These are phyloP conservation scores for Etheostoma spectabile DNA, from an alignment of 2,113 vertebrate species.

Conservation along the genomic window DNA sequence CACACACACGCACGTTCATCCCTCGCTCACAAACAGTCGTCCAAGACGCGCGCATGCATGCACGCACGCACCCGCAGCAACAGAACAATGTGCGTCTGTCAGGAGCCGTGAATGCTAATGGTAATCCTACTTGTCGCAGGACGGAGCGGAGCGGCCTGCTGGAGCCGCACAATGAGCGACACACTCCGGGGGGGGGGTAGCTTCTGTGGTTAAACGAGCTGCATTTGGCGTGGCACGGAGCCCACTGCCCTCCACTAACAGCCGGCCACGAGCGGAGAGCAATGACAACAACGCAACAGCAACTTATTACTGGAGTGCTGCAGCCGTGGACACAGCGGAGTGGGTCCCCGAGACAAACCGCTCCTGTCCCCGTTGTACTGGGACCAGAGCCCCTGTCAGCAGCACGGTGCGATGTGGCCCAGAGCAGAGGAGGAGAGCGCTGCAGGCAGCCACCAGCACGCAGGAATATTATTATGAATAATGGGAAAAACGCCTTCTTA, in stretches of 20 bases:
- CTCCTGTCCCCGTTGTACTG: conserved; percentile 4
- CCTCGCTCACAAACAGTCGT: background rate
- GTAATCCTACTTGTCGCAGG: conserved; percentile 21
- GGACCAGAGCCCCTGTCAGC: background rate
- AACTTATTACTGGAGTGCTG: background rate
- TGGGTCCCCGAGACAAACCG: background rate
- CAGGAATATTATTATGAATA: background rate
- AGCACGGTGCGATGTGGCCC: conserved; percentile 1
- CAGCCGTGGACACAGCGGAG: background rate
- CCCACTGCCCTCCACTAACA: background rate
- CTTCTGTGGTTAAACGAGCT: background rate
- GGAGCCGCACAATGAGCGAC: background rate
- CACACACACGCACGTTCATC: background rate
- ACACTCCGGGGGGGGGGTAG: background rate
- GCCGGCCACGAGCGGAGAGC: too few relatives aligned
- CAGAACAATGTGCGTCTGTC: conserved; percentile 47
- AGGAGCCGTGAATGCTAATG: conserved; percentile 17
- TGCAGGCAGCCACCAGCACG: background rate
- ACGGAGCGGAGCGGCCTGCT: conserved; percentile 28
- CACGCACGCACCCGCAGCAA: background rate
- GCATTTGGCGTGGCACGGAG: conserved; percentile 6
- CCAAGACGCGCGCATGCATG: background rate
- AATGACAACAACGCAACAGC: conserved; percentile 17
- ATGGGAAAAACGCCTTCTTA: conserved; percentile 65
- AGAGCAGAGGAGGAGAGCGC: conserved; percentile 10